Evolutionary conservation across 23 tunicate species (phyloP), one percentile per base, ranked within the genome.

Genomic region (Botrylloides violaceus): DNA sequence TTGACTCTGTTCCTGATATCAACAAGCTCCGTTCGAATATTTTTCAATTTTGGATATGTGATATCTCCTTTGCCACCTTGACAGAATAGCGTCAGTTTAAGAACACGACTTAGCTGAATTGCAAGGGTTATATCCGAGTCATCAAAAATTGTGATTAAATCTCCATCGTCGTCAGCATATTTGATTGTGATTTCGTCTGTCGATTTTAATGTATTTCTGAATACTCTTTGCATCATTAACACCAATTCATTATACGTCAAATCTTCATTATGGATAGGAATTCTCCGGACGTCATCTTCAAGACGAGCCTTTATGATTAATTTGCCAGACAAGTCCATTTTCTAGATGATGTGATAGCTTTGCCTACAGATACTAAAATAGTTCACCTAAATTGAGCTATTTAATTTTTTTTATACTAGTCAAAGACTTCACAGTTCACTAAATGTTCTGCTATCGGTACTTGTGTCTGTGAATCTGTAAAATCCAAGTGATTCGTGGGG

Each of bases 201-300:
- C 5, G 85, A 20, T 35, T 56, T 59, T 59, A 88, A 65, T 2
- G 96, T 77, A 15, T 80, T 84, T 18, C 86, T 71, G 78, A 90
- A 90, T 4, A 90, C 97, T 33, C 97, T 35, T 74, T 90, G 97
- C 97, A 90, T 90, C 97, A 90, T 90, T 19, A 90, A 61, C 20
- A 90, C 53, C 18, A 90, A 79, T 75, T 90, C 97, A 68, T 90
- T 85, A 68, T 90, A 90, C 4, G 97, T 90, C 20, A 90, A 73
- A 73, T 90, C 97, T 53, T 90, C 97, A 79, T 90, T 90, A 25
- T 83, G 84, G 62, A 90, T 90, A 2, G 90, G 90, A 22, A 90
- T 83, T 49, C 97, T 61, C 33, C 97, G 58, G 65, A 90, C 80
- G 62, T 90, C 97, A 68, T 83, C 81, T n/a, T 89, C 97, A 64